Percentiles rank a stretch among this genome's conserved stretches.
These are phyloP conservation scores for Lamprologus sp. DNA, from an alignment of 2,113 vertebrate genomes.

Conservation along the genomic window DNA sequence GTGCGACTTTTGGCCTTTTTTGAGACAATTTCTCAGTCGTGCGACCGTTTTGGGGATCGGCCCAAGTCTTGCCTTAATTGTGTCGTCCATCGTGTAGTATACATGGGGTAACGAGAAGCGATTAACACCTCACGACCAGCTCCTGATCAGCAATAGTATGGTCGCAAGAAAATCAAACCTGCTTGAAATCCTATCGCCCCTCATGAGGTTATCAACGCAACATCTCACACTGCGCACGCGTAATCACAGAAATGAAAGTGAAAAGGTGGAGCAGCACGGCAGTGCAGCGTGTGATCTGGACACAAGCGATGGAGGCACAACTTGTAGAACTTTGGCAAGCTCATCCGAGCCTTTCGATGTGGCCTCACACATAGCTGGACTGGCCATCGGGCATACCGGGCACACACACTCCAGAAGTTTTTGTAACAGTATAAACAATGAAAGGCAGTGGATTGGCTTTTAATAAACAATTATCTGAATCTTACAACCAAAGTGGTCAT, in stretches of 20 bases:
- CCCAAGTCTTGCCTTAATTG: neutral
- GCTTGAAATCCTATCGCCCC: neutral
- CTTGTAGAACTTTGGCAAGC: neutral
- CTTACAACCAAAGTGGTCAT: neutral
- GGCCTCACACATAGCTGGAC: no score
- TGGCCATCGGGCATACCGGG: no score
- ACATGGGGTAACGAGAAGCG: neutral
- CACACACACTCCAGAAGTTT: no score
- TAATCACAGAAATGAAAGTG: neutral
- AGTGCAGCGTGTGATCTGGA: neutral
- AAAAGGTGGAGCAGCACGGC: neutral
- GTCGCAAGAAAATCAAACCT: neutral
- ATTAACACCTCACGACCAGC: neutral
- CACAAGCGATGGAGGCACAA: neutral
- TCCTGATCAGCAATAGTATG: neutral
- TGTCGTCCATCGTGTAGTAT: neutral
- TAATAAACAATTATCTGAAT: neutral
- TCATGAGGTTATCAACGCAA: neutral
- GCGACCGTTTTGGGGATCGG: neutral
- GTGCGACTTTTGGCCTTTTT: neutral
- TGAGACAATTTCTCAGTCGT: neutral
- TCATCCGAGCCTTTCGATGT: neutral
- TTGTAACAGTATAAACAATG: no score
- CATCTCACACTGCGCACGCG: fast-evolving
- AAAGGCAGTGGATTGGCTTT: neutral